Conservation (phyloP, 2,797 vertebrate genomes). For the Denticeps clupeoides region DNA sequence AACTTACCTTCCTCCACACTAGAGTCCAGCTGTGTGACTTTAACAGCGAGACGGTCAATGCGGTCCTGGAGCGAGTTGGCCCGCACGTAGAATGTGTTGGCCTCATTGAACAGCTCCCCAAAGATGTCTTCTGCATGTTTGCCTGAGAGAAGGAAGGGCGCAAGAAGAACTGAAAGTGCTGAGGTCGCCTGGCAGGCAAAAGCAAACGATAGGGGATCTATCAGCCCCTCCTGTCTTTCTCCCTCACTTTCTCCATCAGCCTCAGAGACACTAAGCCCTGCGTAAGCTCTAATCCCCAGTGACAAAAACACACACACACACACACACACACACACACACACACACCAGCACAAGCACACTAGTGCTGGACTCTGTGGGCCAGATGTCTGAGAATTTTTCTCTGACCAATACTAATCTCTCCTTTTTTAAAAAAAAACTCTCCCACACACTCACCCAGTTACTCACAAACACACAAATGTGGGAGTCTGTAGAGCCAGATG, state of each 20-base stretch:
- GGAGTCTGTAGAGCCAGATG: constrained; percentile 32
- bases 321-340: constrained; percentile 8
- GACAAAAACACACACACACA: constrained; percentile 34
- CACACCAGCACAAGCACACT: not conserved
- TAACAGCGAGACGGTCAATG: constrained; percentile 74
- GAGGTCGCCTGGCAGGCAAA: not conserved
- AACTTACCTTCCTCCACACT: constrained; percentile 79
- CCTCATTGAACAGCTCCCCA: constrained; percentile 79
- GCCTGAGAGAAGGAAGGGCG: constrained; percentile 47
- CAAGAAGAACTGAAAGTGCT: no score
- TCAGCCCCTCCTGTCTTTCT: constrained; percentile 25
- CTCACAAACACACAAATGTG: not conserved
- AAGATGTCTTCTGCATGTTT: constrained; percentile 84
- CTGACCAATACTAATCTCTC: not conserved
- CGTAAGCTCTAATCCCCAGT: constrained; percentile 43
- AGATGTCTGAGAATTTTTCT: not conserved
- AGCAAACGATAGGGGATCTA: no score
- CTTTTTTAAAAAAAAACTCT: constrained; percentile 7
- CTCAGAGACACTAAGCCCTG: constrained; percentile 34
- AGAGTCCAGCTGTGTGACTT: constrained; percentile 82
- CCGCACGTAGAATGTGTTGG: constrained; percentile 75
- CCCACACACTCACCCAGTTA: no score
- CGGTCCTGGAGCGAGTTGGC: constrained; percentile 81
- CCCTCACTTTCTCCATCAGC: constrained; percentile 27
- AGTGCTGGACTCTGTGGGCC: constrained; percentile 1